Evolutionary conservation across 2,888 invertebrate species (phyloP), one percentile per base, ranked within the genome.

Genomic region (Hyposoter dolosus): DNA sequence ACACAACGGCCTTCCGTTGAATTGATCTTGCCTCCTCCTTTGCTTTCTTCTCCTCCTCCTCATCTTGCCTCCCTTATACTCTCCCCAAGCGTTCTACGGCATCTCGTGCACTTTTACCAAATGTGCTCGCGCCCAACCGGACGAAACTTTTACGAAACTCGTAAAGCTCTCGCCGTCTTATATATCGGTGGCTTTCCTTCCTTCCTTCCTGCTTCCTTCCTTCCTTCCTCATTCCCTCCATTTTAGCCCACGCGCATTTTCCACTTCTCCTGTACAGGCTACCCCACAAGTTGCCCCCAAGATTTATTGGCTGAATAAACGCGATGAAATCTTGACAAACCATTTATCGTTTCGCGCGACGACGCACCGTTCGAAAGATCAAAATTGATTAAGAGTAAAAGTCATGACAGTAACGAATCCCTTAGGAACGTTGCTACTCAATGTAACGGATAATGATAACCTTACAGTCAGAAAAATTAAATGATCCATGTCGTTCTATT

Each of bases 121-220:
- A 82, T 76, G 85, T 63, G 74, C 82, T 82, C 68, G 82, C 80
- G 66, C 43, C 82, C 68, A 78, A 77, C 74, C 82, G 82, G 68
- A 65, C 78, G 66, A 85, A 87, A 83, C 85, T 87, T 86, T 86
- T 78, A 82, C 82, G 82, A 87, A 88, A 88, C 85, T 88, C 87
- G 85, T 84, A 88, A 84, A 84, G 75, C 66, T 83, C 80, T 72
- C 77, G 77, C 60, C 83, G 66, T 74, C 77, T 74, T 82, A 69
- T 82, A 79, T 82, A 76, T 82, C 47, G 78, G 28, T 72, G 32
- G 15, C 35, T 83, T 72, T 72, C 78, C 72, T 82, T 82, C 53
- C 28, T 84, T 68, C 60, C 45, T 85, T 63, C 60, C 53, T 80
- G 66, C 15, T 66, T 65, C 47, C 69, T 56, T 75, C 72, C 71